Evolutionary conservation across 2,113 vertebrate species (phyloP).

Genomic region (Pristiophorus japonicus): DNA sequence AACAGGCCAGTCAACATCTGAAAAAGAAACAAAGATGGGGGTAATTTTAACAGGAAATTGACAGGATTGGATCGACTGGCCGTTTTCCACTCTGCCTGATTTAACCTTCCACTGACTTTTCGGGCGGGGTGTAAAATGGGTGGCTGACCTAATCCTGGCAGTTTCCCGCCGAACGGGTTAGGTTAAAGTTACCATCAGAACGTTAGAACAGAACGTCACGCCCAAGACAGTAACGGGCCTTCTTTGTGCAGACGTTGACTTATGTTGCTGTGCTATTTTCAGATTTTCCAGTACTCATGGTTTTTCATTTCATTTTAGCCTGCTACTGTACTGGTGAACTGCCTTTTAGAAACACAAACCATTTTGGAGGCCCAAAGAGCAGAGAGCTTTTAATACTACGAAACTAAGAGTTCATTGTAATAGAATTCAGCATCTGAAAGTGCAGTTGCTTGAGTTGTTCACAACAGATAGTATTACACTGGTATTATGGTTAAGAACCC

Average conservation of each 20-base stretch:
- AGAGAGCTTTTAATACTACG: background rate
- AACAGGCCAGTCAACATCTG: background rate
- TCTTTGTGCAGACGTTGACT: background rate
- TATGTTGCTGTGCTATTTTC: background rate
- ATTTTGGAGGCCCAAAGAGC: background rate
- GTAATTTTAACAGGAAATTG: background rate
- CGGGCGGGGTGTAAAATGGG: background rate
- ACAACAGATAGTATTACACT: constrained; percentile 25
- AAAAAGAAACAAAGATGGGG: background rate
- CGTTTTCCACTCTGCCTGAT: background rate
- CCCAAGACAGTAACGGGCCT: background rate
- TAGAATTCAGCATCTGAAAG: background rate
- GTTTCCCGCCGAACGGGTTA: too few species aligned
- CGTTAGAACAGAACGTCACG: too few species aligned
- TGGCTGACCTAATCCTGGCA: background rate
- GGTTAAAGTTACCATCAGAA: background rate
- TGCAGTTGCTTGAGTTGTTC: constrained; percentile 16
- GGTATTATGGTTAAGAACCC: constrained; percentile 16
- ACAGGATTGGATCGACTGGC: background rate
- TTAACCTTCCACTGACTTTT: background rate
- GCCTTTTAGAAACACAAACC: background rate
- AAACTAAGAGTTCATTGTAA: background rate
- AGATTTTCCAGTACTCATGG: background rate
- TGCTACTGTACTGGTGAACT: background rate
- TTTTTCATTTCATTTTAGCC: background rate